Percentiles rank a stretch among this genome's conserved stretches.
These are phyloP conservation scores for Semaprochilodus insignis DNA, from an alignment of 2,797 vertebrate species.

Conservation along the genomic window DNA sequence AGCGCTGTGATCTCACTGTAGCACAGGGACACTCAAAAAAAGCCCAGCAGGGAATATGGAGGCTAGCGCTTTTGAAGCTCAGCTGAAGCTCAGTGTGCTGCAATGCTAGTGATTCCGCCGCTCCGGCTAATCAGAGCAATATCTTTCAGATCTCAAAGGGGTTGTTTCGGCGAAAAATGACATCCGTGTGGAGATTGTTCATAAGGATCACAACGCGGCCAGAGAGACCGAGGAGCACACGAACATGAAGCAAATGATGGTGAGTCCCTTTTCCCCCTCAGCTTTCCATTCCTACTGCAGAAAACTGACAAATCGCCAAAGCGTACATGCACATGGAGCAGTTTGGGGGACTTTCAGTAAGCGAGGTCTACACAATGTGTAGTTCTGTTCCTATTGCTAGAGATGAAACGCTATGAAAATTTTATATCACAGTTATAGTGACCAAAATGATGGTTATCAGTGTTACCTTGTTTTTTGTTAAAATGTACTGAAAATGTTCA, in stretches of 20 bases:
- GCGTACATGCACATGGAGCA: background rate
- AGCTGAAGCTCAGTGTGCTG: background rate
- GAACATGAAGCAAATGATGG: slow-evolving; percentile 97
- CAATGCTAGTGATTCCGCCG: background rate
- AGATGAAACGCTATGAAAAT: no score
- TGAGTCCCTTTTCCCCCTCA: slow-evolving; percentile 72
- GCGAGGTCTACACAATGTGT: background rate
- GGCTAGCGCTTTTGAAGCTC: slow-evolving; percentile 25
- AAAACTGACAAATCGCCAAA: background rate
- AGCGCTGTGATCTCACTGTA: slow-evolving; percentile 10
- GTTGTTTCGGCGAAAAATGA: slow-evolving; percentile 97
- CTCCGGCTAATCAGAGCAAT: slow-evolving; percentile 44
- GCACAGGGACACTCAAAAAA: slow-evolving; percentile 14
- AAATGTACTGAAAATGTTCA: no score
- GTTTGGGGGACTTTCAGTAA: background rate
- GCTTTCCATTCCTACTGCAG: background rate
- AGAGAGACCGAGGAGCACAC: slow-evolving; percentile 90
- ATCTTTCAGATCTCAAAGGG: slow-evolving; percentile 90
- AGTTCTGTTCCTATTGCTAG: no score
- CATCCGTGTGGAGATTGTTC: slow-evolving; percentile 96
- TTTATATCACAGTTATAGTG: no score
- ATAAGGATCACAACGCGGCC: slow-evolving; percentile 92
- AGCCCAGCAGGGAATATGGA: background rate
- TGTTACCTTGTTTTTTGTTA: no score
- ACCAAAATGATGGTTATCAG: no score